Conservation (phyloP, 2,888 invertebrate genomes). For the Lasiommata megera region DNA sequence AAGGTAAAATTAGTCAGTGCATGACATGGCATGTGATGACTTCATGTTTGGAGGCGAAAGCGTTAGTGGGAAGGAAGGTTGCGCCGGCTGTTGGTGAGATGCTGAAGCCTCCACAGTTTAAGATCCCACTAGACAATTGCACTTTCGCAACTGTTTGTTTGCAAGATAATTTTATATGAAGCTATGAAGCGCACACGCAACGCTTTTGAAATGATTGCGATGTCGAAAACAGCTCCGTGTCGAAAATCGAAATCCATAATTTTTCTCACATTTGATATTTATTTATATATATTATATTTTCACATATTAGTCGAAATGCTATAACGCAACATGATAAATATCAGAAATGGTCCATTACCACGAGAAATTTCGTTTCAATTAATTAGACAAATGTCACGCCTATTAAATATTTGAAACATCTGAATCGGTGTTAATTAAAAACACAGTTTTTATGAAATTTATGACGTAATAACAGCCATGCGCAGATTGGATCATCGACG, state of each 20-base stretch:
- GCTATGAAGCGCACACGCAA: neutral
- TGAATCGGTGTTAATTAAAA: no score
- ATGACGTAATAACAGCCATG: no score
- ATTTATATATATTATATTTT: no score
- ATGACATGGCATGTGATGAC: conserved; percentile 33
- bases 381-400: no score
- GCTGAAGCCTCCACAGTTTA: conserved; percentile 7
- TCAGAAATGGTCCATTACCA: no score
- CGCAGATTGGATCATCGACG: no score
- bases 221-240: neutral
- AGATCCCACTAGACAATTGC: conserved; percentile 17
- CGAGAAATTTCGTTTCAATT: no score
- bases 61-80: conserved; percentile 31
- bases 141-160: conserved; percentile 19
- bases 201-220: conserved; percentile 10
- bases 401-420: no score
- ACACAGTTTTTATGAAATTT: no score
- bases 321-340: no score
- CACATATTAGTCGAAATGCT: no score
- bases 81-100: conserved; percentile 6
- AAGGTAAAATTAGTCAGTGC: conserved; percentile 32
- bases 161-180: conserved; percentile 16
- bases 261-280: neutral
- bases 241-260: neutral
- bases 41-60: conserved; percentile 44